Evolutionary conservation across 2,888 invertebrate species (phyloP).

Genomic region (Octonoba sinensis): DNA sequence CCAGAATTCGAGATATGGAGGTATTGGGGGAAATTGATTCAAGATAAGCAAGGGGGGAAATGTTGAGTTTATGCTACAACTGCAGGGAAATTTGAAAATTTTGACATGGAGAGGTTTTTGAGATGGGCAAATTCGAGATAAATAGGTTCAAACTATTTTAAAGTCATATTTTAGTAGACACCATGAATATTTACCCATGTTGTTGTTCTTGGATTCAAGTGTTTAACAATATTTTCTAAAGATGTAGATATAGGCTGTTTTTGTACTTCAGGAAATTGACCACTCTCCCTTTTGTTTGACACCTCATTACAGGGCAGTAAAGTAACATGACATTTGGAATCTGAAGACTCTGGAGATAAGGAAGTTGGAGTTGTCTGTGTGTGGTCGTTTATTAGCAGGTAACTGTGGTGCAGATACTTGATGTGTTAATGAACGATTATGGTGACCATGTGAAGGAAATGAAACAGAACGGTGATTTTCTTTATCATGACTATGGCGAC

Average conservation of each 20-base stretch:
- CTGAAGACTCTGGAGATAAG: slow-evolving; percentile 13
- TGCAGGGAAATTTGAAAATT: no score
- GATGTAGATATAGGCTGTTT: slow-evolving; percentile 57
- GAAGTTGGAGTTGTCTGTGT: neutral
- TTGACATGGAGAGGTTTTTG: neutral
- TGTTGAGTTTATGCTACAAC: no score
- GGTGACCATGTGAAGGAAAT: slow-evolving; percentile 46
- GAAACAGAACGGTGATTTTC: slow-evolving; percentile 53
- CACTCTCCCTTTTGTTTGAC: neutral
- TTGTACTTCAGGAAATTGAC: slow-evolving; percentile 26
- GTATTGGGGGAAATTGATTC: no score
- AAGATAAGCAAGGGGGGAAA: no score
- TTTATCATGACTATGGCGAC: slow-evolving; percentile 56
- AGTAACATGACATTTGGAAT: slow-evolving; percentile 44
- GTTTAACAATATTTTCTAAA: slow-evolving; percentile 59
- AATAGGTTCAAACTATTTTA: no score
- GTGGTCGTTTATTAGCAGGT: slow-evolving; percentile 32
- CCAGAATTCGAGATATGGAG: no score
- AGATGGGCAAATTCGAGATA: no score
- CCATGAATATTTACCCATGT: slow-evolving; percentile 51
- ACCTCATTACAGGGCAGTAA: slow-evolving; percentile 37
- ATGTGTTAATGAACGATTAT: slow-evolving; percentile 54
- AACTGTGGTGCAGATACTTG: slow-evolving; percentile 58
- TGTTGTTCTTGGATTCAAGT: slow-evolving; percentile 44
- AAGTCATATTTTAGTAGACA: no score